A percentile compares a stretch with the other conserved stretches of the same genome.
Conservation (phyloP, 2,888 invertebrate genomes). For the Trissolcus japonicus region DNA sequence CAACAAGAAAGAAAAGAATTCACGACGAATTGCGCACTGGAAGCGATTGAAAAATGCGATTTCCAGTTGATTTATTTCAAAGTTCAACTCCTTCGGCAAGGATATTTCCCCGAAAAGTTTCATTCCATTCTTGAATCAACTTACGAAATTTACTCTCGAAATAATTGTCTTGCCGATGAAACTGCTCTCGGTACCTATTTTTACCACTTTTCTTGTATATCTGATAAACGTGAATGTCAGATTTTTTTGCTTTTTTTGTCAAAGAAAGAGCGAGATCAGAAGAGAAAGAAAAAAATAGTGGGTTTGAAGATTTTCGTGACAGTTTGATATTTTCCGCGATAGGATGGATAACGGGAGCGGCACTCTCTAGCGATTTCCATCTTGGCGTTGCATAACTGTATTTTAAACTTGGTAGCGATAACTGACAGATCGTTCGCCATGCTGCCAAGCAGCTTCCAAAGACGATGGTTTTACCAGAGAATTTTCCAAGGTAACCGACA, state of each 20-base stretch:
- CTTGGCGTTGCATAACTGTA: conserved; percentile 49
- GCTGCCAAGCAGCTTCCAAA: conserved; percentile 39
- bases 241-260: conserved; percentile 5
- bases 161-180: conserved; percentile 12
- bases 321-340: conserved; percentile 43
- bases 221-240: conserved; percentile 43
- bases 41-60: conserved; percentile 29
- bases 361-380: conserved; percentile 45
- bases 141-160: conserved; percentile 7
- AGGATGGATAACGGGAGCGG: conserved; percentile 35
- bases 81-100: too few species aligned
- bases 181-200: background rate
- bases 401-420: conserved; percentile 52
- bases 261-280: background rate
- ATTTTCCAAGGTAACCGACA: conserved; percentile 53
- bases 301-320: conserved; percentile 39
- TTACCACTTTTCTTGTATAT: conserved; percentile 20
- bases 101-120: too few species aligned
- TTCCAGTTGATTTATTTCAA: conserved; percentile 31
- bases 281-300: conserved; percentile 11
- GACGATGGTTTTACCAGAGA: conserved; percentile 49
- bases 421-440: conserved; percentile 53
- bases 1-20: conserved; percentile 2
- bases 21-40: background rate
- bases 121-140: conserved; percentile 8